Evolutionary conservation across 2,113 vertebrate genomes (phyloP).

Genomic region (Triplophysa tibetana): DNA sequence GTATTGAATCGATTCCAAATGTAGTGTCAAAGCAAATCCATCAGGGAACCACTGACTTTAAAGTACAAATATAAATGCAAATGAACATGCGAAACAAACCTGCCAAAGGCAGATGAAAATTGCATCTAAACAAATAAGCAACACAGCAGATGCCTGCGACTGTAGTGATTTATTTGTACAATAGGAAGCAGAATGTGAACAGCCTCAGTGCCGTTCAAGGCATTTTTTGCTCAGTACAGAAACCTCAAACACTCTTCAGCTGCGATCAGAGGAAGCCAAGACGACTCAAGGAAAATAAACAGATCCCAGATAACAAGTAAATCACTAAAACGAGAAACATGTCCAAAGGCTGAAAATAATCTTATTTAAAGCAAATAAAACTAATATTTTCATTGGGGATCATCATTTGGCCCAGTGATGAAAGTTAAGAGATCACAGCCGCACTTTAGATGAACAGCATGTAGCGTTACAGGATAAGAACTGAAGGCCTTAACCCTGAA

Average conservation of each 20-base stretch:
- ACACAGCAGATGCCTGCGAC: conserved; percentile 54
- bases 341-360: conserved; percentile 45
- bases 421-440: conserved; percentile 57
- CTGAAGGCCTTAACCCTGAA: conserved; percentile 54
- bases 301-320: conserved; percentile 49
- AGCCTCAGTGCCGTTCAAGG: conserved; percentile 60
- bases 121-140: conserved; percentile 22
- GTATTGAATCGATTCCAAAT: background rate
- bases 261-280: conserved; percentile 52
- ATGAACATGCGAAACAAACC: conserved; percentile 10
- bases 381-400: conserved; percentile 48
- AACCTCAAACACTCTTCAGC: conserved; percentile 60
- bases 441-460: conserved; percentile 61
- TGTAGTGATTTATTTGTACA: conserved; percentile 80
- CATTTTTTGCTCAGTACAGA: conserved; percentile 66
- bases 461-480: conserved; percentile 54
- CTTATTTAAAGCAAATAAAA: conserved; percentile 57
- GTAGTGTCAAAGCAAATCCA: background rate
- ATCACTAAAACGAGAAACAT: conserved; percentile 43
- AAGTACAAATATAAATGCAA: background rate
- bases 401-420: conserved; percentile 55
- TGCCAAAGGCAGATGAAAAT: background rate
- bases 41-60: background rate
- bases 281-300: conserved; percentile 37
- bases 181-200: conserved; percentile 69